These are phyloP conservation scores for Crotalus horridus DNA, from an alignment of 2,113 vertebrate species.

Conservation along the genomic window DNA sequence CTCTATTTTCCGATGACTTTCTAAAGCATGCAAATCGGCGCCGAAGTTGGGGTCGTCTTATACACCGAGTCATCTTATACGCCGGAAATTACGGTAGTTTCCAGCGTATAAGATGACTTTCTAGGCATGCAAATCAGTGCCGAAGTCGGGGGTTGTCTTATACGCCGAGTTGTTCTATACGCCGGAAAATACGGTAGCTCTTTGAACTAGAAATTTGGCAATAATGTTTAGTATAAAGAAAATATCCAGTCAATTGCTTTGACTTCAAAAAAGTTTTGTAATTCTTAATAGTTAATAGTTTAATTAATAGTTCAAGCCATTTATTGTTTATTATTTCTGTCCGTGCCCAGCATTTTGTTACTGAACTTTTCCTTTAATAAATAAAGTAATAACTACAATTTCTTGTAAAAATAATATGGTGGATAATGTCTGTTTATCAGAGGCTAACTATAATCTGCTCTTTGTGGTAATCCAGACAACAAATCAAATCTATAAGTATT, in stretches of 20 bases:
- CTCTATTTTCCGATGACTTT: too few species aligned
- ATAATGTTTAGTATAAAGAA: conserved; percentile 14
- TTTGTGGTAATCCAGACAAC: not conserved
- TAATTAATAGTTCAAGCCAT: conserved; percentile 17
- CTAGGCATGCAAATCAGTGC: too few species aligned
- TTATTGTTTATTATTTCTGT: conserved; percentile 16
- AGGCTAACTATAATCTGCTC: not conserved
- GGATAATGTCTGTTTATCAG: not conserved
- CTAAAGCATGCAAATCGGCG: too few species aligned
- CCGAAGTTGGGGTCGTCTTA: too few species aligned
- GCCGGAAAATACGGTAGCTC: too few species aligned
- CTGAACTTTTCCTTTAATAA: not conserved
- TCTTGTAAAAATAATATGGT: not conserved
- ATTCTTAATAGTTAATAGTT: not conserved
- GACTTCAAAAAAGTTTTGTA: conserved; percentile 2
- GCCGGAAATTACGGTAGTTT: too few species aligned
- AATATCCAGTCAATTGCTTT: conserved; percentile 15
- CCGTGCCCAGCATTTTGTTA: not conserved
- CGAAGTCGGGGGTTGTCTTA: too few species aligned
- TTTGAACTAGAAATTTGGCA: not conserved
- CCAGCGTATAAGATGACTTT: too few species aligned
- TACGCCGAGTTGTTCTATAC: too few species aligned
- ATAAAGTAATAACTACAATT: not conserved
- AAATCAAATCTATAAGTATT: not conserved
- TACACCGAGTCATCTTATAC: too few species aligned